A percentile compares a stretch with the other conserved stretches of the same genome.
Evolutionary conservation across 2,888 invertebrate species (phyloP).

Genomic region (Meiosimyza platycephala): DNA sequence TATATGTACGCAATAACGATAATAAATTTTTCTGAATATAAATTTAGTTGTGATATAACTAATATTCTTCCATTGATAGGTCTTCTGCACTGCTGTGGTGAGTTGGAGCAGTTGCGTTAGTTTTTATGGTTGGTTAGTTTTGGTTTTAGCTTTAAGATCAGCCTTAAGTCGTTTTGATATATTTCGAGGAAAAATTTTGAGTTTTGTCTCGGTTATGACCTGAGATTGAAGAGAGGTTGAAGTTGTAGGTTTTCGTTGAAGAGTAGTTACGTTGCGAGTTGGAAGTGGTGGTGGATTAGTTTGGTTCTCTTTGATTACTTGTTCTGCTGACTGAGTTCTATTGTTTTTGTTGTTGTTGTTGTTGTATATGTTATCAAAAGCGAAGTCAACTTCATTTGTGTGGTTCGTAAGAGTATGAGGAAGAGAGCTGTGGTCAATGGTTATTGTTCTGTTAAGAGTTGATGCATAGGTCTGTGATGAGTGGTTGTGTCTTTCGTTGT

Average conservation of each 20-base stretch:
- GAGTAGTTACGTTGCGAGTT: not conserved
- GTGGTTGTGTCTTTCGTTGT: too few relatives aligned
- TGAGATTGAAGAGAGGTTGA: too few relatives aligned
- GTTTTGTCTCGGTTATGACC: too few relatives aligned
- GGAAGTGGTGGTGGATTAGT: not conserved
- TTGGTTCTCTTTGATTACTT: not conserved
- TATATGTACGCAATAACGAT: too few relatives aligned
- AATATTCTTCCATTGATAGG: not conserved
- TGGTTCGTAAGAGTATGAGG: too few relatives aligned
- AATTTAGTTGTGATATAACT: too few relatives aligned
- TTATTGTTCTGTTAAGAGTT: too few relatives aligned
- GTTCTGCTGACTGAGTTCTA: not conserved
- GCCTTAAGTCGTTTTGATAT: not conserved
- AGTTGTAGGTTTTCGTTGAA: too few relatives aligned
- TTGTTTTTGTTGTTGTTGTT: not conserved
- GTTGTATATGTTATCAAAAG: too few relatives aligned
- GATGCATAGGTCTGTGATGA: not conserved
- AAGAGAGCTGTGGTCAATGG: not conserved
- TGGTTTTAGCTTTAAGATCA: not conserved
- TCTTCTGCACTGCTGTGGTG: not conserved
- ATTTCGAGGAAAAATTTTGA: not conserved
- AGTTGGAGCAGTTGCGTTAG: not conserved
- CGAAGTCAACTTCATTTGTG: too few relatives aligned
- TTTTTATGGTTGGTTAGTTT: not conserved
- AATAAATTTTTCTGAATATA: too few relatives aligned